Conservation (phyloP, 1,140 invertebrate genomes). For the Penaeus japonicus region DNA sequence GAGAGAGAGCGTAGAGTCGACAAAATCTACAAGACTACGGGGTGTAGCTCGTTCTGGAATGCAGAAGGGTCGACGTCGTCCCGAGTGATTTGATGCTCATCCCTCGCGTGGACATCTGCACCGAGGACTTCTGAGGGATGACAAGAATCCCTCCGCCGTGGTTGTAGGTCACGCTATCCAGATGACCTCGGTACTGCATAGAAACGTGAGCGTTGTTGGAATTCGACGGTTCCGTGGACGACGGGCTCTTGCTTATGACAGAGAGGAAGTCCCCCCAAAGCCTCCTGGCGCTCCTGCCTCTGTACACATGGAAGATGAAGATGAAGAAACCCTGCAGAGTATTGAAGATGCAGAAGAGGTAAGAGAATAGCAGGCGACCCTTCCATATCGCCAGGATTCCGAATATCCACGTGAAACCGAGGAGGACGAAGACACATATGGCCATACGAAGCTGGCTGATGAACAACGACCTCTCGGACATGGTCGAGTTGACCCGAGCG, state of each 20-base stretch:
- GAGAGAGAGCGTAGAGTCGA: too few species aligned
- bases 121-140: background rate
- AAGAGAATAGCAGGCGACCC: conserved; percentile 54
- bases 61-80: background rate
- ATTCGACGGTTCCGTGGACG: background rate
- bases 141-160: background rate
- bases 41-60: background rate
- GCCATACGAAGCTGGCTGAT: conserved; percentile 65
- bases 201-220: background rate
- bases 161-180: conserved; percentile 22
- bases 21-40: too few species aligned
- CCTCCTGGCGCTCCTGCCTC: conserved; percentile 51
- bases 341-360: conserved; percentile 60
- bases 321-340: conserved; percentile 60
- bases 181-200: background rate
- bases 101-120: background rate
- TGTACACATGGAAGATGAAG: conserved; percentile 61
- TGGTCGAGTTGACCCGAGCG: conserved; percentile 62
- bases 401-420: conserved; percentile 61
- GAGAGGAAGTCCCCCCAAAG: conserved; percentile 58
- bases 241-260: background rate
- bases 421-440: conserved; percentile 65
- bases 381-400: conserved; percentile 59
- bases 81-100: background rate
- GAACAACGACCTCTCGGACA: conserved; percentile 62